Evolutionary conservation across 1,140 invertebrate species (phyloP), one percentile per base, ranked within the genome.

Genomic region (Lepidurus packardi): DNA sequence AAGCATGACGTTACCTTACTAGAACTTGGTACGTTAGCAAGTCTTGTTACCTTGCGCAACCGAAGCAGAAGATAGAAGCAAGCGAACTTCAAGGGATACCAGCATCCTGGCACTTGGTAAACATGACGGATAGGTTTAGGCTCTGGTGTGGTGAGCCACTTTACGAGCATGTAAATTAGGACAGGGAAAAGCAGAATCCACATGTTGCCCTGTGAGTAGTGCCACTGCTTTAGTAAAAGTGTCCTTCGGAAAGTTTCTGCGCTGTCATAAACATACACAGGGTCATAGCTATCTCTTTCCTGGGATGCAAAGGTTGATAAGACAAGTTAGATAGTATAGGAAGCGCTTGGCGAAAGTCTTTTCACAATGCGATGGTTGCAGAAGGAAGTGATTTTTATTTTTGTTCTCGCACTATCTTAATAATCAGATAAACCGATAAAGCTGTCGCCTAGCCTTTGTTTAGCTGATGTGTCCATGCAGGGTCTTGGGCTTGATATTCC

Each of bases 31-130:
- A 65, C 53, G 53, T 65, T 21, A 21, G 9, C 53, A 65, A 65
- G 53, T 65, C 21, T 65, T n/a, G 85, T 85, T 80, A 89, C 86
- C 84, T 87, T 87, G 83, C 89, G 85, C 45, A 87, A 84, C 81
- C 87, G 87, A 79, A 90, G 85, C 4, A 91, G 74, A 9, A 85
- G 80, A 10, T 86, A 85, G 81, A 90, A 89, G 7, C 87, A 75
- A 0, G 84, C 82, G 84, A 89, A 90, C 84, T 91, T 91, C 10
- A 90, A 78, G 79, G 86, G 87, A 83, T 89, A 91, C 87, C 88
- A 90, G 82, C 87, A 89, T 65, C 89, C 89, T 0, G 86, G 87
- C 78, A 87, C 85, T 5, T 84, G 83, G 82, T 91, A 91, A 9
- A 90, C 83, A 3, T 88, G 88, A 74, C 87, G 86, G n/a, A 90